A percentile compares a stretch with the other conserved stretches of the same genome.
Evolutionary conservation across 1,140 invertebrate species (phyloP).

Genomic region (Papilio glaucus): DNA sequence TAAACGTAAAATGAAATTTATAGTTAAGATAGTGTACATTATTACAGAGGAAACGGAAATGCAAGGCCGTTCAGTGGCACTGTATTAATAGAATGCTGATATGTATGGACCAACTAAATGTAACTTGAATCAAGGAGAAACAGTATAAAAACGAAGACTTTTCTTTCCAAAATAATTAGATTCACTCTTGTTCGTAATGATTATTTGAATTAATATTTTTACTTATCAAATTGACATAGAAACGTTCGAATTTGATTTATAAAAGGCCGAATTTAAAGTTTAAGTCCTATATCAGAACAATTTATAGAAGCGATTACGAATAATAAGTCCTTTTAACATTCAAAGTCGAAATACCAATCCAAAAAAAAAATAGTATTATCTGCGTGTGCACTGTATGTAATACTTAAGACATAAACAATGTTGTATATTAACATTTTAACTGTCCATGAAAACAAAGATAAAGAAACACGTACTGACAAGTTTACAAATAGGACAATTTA

Average conservation of each 20-base stretch:
- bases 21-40: background rate
- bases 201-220: background rate
- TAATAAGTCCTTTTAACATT: no score
- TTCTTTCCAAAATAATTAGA: background rate
- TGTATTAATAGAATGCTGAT: constrained; percentile 6
- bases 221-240: no score
- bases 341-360: no score
- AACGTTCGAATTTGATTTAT: no score
- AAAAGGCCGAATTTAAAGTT: no score
- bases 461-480: background rate
- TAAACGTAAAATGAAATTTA: background rate
- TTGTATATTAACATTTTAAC: background rate
- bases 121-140: background rate
- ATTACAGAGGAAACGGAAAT: constrained; percentile 18
- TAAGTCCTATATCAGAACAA: no score
- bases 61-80: background rate
- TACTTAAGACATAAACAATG: no score
- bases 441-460: background rate
- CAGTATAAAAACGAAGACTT: background rate
- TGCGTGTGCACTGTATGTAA: no score
- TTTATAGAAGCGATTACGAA: background rate
- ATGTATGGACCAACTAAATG: background rate
- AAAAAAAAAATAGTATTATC: no score
- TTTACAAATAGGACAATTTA: background rate
- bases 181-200: background rate